Percentiles rank a stretch among this genome's conserved stretches.
Conservation (phyloP, 2,888 invertebrate genomes). For the Alentia gelatinosa region DNA sequence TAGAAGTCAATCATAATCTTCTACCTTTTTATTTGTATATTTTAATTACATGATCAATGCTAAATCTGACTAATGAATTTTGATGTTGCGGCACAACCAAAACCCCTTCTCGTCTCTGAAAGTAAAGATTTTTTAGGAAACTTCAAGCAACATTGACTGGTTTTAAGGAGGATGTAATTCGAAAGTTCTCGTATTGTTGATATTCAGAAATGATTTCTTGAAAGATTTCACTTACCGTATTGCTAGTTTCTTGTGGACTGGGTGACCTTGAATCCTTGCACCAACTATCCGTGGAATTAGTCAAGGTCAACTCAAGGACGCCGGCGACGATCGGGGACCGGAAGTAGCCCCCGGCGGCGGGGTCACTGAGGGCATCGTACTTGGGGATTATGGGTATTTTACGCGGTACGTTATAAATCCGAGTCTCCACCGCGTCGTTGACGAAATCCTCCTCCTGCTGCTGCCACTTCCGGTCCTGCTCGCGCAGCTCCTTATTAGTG, state of each 20-base stretch:
- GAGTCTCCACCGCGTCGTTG: conserved; percentile 67
- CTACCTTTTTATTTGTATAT: too few species aligned
- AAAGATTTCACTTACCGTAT: background rate
- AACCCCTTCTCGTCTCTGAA: too few species aligned
- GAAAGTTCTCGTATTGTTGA: too few species aligned
- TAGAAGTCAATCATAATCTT: too few species aligned
- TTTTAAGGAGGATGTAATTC: too few species aligned
- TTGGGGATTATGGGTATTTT: conserved; percentile 74
- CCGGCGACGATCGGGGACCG: background rate
- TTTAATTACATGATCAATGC: too few species aligned
- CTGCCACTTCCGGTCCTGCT: background rate
- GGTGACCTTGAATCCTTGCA: background rate
- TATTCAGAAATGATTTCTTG: too few species aligned
- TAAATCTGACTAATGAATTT: too few species aligned
- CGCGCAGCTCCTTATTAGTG: background rate
- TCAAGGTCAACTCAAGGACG: background rate
- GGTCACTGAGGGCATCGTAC: conserved; percentile 73
- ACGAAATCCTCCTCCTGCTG: conserved; percentile 5
- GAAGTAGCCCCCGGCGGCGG: conserved; percentile 17
- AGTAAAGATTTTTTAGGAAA: too few species aligned
- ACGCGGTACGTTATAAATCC: conserved; percentile 63
- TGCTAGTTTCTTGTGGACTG: background rate
- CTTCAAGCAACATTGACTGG: too few species aligned
- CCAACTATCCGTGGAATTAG: background rate
- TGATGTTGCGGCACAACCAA: too few species aligned